Evolutionary conservation across 1,140 invertebrate genomes (phyloP), one percentile per base, ranked within the genome.

Genomic region (Daktulosphaira vitifoliae): DNA sequence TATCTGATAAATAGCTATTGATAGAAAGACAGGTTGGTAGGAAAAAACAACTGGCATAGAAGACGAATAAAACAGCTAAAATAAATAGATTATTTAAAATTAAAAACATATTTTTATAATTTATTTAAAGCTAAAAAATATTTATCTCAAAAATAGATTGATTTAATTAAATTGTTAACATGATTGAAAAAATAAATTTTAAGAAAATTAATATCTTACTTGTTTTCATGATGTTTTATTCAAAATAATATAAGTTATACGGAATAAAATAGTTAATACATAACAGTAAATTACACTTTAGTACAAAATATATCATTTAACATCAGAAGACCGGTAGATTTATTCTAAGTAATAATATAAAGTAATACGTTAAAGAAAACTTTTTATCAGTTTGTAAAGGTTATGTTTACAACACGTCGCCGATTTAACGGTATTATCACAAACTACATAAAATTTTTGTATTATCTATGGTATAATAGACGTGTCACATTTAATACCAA

Each of bases 1-100:
- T 71, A 11, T 72, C 71, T 6, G 80, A 79, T 8, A 85, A 73
- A 69, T 80, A 83, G 11, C 78, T 77, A 70, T 76, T 59, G 13
- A 53, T 37, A 20, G 56, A 62, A 11, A 62, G 5, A 33, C 56
- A 46, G 1, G 42, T 20, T 1, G 56, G 29, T 8, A 62, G 13
- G 42, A 38, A 62, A 0, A 62, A 13, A 20, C 42, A 62, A 62
- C 56, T 8, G 16, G 13, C 29, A 11, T 6, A 5, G 29, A 33
- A 5, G 29, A 33, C 29, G 29, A 6, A 33, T 11, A 11, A 33
- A 6, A 33, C 5, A 33, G 11, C 29, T 33, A 11, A 5, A 33
- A 33, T 11, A 33, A 33, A 33, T 11, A 33, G n/a, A n/a, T n/a
- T n/a, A n/a, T n/a, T n/a, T n/a, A n/a, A n/a, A n/a, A n/a, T n/a